Base-by-base conservation (phyloP, 2,113 vertebrate genomes). In the Aramus guarauna region DNA sequence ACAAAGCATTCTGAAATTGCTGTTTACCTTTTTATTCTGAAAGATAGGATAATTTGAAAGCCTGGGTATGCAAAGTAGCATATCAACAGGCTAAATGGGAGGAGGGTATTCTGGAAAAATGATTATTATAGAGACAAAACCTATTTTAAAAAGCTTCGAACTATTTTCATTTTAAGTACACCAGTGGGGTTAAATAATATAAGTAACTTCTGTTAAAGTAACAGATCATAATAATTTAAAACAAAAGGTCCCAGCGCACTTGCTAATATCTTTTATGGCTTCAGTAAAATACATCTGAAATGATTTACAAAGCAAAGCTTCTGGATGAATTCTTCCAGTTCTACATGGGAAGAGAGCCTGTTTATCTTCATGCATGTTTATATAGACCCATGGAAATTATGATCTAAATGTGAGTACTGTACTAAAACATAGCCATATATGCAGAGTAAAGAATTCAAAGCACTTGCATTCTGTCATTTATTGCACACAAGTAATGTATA, bases 381-480 rank as follows among this genome's bases (percentile, higher is more conserved):
- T 91, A 90, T 39, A 91, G 85, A 59, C 66, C 62, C 11, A 2
- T 94, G 96, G 95, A 97, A 97, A 97, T 96, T 66, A 87, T 96
- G 96, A 96, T 94, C 90, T 95, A 95, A 86, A 97, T 96, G 82
- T 88, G 84, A 50, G 67, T 94, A 85, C 62, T 0, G 0, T 88
- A 89, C 68, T 93, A 93, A 97, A 97, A 97, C 97, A 97, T 96
- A 91, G 80, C 97, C 97, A 93, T 98, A 97, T 97, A 97, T 96
- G 97, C 77, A 81, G 94, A 88, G 18, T 58, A 30, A 92, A 80
- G 94, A 96, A 96, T 97, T 88, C 58, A 69, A 79, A 94, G 55
- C 92, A 72, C 74, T 97, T 93, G 58, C 50, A 21, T 92, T 92
- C 56, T 97, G 86, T 95, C 93, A 75, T 92, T 90, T 94, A 96